These are phyloP conservation scores for Helogale parvula DNA, from an alignment of 2,113 vertebrate species.

Conservation along the genomic window DNA sequence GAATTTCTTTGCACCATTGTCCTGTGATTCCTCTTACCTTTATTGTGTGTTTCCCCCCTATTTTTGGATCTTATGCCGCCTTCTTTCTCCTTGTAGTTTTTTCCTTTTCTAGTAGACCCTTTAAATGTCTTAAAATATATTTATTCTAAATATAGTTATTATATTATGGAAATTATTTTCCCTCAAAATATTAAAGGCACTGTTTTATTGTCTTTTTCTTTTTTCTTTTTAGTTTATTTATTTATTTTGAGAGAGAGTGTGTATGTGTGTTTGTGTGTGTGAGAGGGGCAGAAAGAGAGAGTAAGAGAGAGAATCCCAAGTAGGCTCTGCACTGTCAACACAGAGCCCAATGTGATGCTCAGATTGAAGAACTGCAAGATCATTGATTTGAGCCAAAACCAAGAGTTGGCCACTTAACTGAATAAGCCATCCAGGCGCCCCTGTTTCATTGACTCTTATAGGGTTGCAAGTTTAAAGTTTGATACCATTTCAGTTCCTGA, in stretches of 20 bases:
- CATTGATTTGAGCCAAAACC: too few relatives aligned
- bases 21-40: neutral
- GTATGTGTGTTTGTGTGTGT: too few relatives aligned
- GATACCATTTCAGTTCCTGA: neutral
- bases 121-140: neutral
- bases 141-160: slow-evolving; percentile 35
- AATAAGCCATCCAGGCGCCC: too few relatives aligned
- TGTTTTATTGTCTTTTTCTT: neutral
- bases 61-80: neutral
- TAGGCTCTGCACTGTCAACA: too few relatives aligned
- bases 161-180: slow-evolving; percentile 3
- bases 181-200: neutral
- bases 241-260: too few relatives aligned
- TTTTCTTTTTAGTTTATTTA: too few relatives aligned
- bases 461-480: neutral
- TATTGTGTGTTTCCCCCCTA: neutral
- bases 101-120: neutral
- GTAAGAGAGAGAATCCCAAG: too few relatives aligned
- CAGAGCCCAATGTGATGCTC: too few relatives aligned
- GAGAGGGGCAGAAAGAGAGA: too few relatives aligned
- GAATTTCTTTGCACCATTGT: neutral
- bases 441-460: neutral
- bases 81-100: neutral
- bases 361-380: too few relatives aligned
- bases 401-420: too few relatives aligned